These are phyloP conservation scores for Drosophila macrothrix DNA, from an alignment of 2,888 invertebrate genomes.

Conservation along the genomic window DNA sequence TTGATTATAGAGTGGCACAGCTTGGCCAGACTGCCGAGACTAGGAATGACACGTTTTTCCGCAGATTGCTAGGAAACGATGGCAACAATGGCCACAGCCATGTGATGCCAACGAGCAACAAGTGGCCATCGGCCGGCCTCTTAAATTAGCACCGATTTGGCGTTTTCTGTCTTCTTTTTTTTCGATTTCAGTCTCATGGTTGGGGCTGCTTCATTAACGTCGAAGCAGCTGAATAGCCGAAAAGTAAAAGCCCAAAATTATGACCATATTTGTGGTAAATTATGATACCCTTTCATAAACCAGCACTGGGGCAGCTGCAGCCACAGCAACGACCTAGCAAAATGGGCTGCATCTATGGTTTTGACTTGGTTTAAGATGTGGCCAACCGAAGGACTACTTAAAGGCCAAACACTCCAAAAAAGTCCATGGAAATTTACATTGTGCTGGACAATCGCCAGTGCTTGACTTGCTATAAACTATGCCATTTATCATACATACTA, in stretches of 20 bases:
- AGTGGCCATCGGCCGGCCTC: constrained; percentile 68
- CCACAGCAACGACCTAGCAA: constrained; percentile 59
- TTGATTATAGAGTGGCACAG: constrained; percentile 69
- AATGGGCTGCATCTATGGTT: constrained; percentile 27
- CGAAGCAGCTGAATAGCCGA: constrained; percentile 16
- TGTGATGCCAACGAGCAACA: constrained; percentile 55
- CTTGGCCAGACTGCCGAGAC: constrained; percentile 23
- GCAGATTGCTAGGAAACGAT: constrained; percentile 75
- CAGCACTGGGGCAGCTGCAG: constrained; percentile 47
- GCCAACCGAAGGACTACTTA: constrained; percentile 60
- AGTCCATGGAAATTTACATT: constrained; percentile 75
- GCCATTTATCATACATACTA: constrained; percentile 80
- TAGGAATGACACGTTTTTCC: constrained; percentile 74
- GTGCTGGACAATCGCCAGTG: constrained; percentile 76
- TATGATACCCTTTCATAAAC: constrained; percentile 82
- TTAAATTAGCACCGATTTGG: constrained; percentile 63
- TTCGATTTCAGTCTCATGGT: constrained; percentile 51
- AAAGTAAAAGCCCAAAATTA: constrained; percentile 80
- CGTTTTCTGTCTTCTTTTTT: constrained; percentile 20
- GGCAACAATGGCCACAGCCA: constrained; percentile 28
- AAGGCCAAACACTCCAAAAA: constrained; percentile 63
- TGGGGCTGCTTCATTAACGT: constrained; percentile 66
- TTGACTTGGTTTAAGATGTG: constrained; percentile 43
- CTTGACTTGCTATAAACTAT: constrained; percentile 75
- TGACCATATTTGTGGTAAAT: constrained; percentile 82